These are phyloP conservation scores for Engraulis encrasicolus DNA, from an alignment of 2,113 vertebrate species.

Conservation along the genomic window DNA sequence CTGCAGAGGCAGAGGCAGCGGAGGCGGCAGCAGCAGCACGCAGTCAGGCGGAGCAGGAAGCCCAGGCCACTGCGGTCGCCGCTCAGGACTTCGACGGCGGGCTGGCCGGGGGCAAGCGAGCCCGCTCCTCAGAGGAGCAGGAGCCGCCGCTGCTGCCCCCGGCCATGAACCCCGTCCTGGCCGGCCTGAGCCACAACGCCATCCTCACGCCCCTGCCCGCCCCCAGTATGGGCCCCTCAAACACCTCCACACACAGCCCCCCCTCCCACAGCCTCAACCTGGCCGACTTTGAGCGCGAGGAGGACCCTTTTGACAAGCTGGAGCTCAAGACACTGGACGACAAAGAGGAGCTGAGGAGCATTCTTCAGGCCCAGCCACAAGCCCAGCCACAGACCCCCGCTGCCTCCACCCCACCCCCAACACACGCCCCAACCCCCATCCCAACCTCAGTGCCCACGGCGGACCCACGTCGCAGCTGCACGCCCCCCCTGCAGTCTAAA, in stretches of 20 bases:
- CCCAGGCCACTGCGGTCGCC: slow-evolving; percentile 37
- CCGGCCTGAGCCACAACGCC: slow-evolving; percentile 87
- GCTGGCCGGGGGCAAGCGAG: slow-evolving; percentile 59
- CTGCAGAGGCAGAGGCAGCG: slow-evolving; percentile 72
- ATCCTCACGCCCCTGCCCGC: slow-evolving; percentile 95
- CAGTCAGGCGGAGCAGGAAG: slow-evolving; percentile 38
- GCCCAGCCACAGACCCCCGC: slow-evolving; percentile 55
- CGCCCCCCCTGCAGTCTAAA: slow-evolving; percentile 65
- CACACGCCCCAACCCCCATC: slow-evolving; percentile 43
- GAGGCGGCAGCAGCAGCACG: slow-evolving; percentile 68
- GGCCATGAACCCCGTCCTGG: slow-evolving; percentile 89
- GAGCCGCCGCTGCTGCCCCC: slow-evolving; percentile 76
- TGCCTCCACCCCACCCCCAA: too few species aligned
- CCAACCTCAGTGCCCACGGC: slow-evolving; percentile 36
- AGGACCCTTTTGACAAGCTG: slow-evolving; percentile 95
- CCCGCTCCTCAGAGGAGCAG: slow-evolving; percentile 64
- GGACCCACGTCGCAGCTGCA: slow-evolving; percentile 62
- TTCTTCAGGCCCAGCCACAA: slow-evolving; percentile 84
- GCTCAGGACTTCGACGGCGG: slow-evolving; percentile 58
- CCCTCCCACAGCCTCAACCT: slow-evolving; percentile 86
- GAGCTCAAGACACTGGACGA: slow-evolving; percentile 97
- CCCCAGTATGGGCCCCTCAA: slow-evolving; percentile 79
- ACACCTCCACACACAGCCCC: slow-evolving; percentile 66
- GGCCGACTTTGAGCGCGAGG: slow-evolving; percentile 96
- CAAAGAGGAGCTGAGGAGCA: slow-evolving; percentile 90